Percentiles rank a stretch among this genome's conserved stretches.
phyloP scores from a whole-genome alignment of 1,140 invertebrate species.

The Mercenaria mercenaria region DNA sequence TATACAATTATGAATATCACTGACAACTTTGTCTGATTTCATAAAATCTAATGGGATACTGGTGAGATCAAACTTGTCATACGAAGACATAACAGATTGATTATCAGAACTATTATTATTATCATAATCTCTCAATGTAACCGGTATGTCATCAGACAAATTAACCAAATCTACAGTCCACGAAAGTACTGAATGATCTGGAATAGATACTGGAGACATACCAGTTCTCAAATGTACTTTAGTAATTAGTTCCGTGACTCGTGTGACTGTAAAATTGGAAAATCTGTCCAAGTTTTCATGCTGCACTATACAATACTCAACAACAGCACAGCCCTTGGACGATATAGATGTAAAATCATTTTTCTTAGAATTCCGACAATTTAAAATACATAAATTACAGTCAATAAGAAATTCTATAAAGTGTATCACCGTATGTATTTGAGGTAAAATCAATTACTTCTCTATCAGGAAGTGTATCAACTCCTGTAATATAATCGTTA shows the following conservation, averaged over 20 bases:
- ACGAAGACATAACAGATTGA: neutral
- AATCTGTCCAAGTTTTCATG: neutral
- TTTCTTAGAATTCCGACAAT: neutral
- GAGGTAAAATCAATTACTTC: neutral
- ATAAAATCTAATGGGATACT: neutral
- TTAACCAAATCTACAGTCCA: neutral
- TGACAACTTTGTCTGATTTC: no score
- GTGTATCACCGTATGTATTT: neutral
- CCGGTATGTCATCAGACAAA: no score
- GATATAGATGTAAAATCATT: slow-evolving; percentile 17
- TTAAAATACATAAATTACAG: neutral
- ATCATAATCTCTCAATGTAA: no score
- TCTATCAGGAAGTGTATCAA: neutral
- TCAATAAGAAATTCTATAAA: slow-evolving; percentile 7
- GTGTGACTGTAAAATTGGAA: neutral
- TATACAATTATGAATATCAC: neutral
- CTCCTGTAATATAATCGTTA: neutral
- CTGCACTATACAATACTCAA: neutral
- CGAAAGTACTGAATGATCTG: neutral
- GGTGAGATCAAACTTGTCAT: neutral
- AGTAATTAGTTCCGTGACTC: neutral
- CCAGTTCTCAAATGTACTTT: neutral
- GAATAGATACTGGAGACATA: neutral
- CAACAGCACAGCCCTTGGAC: neutral
- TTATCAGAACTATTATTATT: neutral